Evolutionary conservation across 2,888 invertebrate species (phyloP).

Genomic region (Notodonta dromedarius): DNA sequence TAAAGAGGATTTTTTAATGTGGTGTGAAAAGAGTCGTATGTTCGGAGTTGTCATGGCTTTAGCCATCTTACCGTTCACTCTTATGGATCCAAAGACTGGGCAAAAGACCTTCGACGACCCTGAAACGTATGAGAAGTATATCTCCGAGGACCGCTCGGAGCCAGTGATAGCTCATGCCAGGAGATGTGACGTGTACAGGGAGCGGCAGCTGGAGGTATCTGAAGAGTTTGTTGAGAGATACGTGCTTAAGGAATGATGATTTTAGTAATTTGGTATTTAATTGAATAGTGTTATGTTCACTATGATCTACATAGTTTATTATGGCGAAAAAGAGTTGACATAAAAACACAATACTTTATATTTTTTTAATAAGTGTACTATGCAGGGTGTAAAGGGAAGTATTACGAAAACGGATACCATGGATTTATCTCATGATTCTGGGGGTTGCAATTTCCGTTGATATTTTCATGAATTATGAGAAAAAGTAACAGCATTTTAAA

Average conservation of each 20-base stretch:
- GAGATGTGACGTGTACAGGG: constrained; percentile 37
- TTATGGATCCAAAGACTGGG: constrained; percentile 50
- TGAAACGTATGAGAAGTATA: constrained; percentile 39
- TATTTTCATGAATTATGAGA: too few relatives aligned
- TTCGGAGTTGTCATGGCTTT: constrained; percentile 45
- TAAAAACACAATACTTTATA: too few relatives aligned
- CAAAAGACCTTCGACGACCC: constrained; percentile 49
- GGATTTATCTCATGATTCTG: too few relatives aligned
- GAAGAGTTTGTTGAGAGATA: constrained; percentile 64
- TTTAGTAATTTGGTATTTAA: too few relatives aligned
- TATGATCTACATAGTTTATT: too few relatives aligned
- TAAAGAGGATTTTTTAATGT: constrained; percentile 37
- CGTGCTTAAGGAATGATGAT: constrained; percentile 14
- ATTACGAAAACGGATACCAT: too few relatives aligned
- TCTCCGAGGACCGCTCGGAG: constrained; percentile 43
- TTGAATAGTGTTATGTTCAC: not conserved
- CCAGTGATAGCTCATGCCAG: constrained; percentile 47
- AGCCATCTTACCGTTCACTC: constrained; percentile 41
- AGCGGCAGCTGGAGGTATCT: constrained; percentile 49
- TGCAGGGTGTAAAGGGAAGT: too few relatives aligned
- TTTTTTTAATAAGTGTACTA: too few relatives aligned
- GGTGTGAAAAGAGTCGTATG: constrained; percentile 50
- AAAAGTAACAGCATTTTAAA: too few relatives aligned
- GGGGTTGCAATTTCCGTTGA: too few relatives aligned
- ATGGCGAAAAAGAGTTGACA: too few relatives aligned